A percentile compares a stretch with the other conserved stretches of the same genome.
phyloP scores from a whole-genome alignment of 2,113 vertebrate species.

The Micronycteris hirsuta region DNA sequence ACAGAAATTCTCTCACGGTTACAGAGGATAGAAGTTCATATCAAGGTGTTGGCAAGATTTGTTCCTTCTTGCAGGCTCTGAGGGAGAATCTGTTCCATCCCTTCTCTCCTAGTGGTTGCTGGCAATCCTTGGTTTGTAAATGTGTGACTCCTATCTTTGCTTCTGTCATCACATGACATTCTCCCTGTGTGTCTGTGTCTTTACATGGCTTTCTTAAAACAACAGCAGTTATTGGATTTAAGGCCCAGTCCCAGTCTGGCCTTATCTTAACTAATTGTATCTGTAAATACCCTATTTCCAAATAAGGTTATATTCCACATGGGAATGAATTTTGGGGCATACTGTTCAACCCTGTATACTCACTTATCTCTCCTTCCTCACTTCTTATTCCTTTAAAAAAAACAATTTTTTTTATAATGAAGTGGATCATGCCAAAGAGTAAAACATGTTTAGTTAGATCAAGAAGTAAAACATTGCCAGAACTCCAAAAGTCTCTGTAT shows the following conservation, averaged over 20 bases:
- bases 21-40: background rate
- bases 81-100: background rate
- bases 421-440: background rate
- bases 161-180: background rate
- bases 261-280: slow-evolving; percentile 8
- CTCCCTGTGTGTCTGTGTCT: background rate
- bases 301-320: background rate
- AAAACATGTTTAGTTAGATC: background rate
- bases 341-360: background rate
- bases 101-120: background rate
- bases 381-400: background rate
- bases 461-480: background rate
- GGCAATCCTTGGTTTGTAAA: background rate
- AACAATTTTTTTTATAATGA: slow-evolving; percentile 3
- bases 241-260: background rate
- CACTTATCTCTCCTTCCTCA: background rate
- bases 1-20: slow-evolving; percentile 1
- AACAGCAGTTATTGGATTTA: background rate
- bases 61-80: background rate
- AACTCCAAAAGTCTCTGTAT: background rate
- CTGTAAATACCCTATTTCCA: background rate
- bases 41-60: background rate
- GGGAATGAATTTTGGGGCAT: background rate
- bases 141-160: background rate
- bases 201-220: background rate